These are phyloP conservation scores for Troides helena DNA, from an alignment of 2,888 invertebrate genomes.

Conservation along the genomic window DNA sequence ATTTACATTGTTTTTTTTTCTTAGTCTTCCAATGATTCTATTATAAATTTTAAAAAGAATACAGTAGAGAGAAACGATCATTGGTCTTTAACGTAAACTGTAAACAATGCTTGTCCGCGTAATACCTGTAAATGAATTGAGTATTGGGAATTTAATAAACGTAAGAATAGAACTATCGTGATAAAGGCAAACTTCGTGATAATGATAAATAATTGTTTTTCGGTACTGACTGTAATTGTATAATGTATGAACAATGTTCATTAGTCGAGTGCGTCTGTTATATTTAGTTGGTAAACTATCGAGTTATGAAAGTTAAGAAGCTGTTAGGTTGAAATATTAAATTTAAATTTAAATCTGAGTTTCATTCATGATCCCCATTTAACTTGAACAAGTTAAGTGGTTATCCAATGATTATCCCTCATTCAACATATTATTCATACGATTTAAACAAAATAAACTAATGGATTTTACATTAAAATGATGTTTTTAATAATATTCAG, in stretches of 20 bases:
- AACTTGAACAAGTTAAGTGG: background rate
- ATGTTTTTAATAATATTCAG: no score
- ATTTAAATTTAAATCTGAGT: slow-evolving; percentile 61
- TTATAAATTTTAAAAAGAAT: slow-evolving; percentile 30
- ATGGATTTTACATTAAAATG: no score
- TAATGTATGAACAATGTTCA: slow-evolving; percentile 79
- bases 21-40: slow-evolving; percentile 37
- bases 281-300: slow-evolving; percentile 75
- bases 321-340: slow-evolving; percentile 80
- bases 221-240: slow-evolving; percentile 76
- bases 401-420: background rate
- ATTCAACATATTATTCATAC: background rate
- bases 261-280: slow-evolving; percentile 76
- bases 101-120: slow-evolving; percentile 7
- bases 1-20: slow-evolving; percentile 24
- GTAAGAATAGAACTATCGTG: slow-evolving; percentile 77
- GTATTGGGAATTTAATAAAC: slow-evolving; percentile 75
- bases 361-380: slow-evolving; percentile 44
- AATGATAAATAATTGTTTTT: slow-evolving; percentile 73
- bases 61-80: slow-evolving; percentile 1
- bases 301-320: slow-evolving; percentile 73
- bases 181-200: slow-evolving; percentile 78
- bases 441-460: no score
- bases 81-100: background rate
- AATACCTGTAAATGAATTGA: slow-evolving; percentile 54